phyloP scores from a whole-genome alignment of 2,888 invertebrate genomes.

The Dione juno region DNA sequence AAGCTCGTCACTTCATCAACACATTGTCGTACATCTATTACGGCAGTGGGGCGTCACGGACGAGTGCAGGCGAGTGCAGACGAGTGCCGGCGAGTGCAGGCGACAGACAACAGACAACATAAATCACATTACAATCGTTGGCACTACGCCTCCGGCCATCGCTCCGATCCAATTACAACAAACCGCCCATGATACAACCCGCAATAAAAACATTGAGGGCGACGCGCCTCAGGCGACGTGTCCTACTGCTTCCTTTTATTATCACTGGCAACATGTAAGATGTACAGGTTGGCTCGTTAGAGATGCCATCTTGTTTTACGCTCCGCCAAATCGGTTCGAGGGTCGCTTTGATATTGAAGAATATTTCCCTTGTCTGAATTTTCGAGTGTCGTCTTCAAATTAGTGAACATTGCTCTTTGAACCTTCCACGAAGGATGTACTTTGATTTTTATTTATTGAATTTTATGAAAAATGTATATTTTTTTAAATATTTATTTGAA shows the following conservation, averaged over 20 bases:
- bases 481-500: constrained; percentile 13
- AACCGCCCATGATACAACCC: constrained; percentile 52
- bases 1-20: constrained; percentile 20
- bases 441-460: constrained; percentile 40
- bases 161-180: constrained; percentile 59
- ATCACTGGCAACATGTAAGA: constrained; percentile 61
- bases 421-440: constrained; percentile 42
- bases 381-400: constrained; percentile 69
- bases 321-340: constrained; percentile 61
- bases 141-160: constrained; percentile 55
- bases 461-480: constrained; percentile 18
- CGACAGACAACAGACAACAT: constrained; percentile 57
- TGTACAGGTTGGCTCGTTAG: constrained; percentile 68
- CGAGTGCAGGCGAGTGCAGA: constrained; percentile 51
- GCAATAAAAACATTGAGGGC: constrained; percentile 47
- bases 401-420: constrained; percentile 60
- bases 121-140: constrained; percentile 60
- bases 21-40: constrained; percentile 39
- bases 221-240: constrained; percentile 51
- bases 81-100: constrained; percentile 51
- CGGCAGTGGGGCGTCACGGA: constrained; percentile 47
- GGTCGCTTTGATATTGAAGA: constrained; percentile 70
- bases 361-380: constrained; percentile 64
- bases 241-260: constrained; percentile 56
- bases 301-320: constrained; percentile 67